Percentiles rank a stretch among this genome's conserved stretches.
Conservation (phyloP, 2,113 vertebrate species). For the Sinocyclocheilus anshuiensis region DNA sequence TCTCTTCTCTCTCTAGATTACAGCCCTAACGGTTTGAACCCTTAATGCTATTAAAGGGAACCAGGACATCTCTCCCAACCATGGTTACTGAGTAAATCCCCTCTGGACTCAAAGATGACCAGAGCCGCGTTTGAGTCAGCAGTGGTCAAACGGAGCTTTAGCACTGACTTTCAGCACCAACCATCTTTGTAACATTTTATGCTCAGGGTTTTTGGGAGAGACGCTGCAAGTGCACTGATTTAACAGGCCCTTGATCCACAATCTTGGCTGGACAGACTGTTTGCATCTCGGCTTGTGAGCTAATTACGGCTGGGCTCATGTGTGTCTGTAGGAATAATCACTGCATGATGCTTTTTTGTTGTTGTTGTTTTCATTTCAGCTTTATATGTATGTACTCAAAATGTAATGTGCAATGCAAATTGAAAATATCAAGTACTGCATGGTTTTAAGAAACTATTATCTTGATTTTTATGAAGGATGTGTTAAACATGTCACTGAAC, state of each 20-base stretch:
- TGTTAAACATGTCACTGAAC: too few relatives aligned
- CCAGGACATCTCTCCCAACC: conserved; percentile 65
- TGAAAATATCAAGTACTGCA: too few relatives aligned
- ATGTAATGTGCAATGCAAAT: neutral
- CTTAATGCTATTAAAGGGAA: conserved; percentile 76
- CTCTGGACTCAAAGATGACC: conserved; percentile 46
- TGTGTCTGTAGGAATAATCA: neutral
- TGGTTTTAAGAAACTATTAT: too few relatives aligned
- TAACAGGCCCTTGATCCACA: neutral
- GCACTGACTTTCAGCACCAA: neutral
- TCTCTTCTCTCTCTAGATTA: conserved; percentile 77
- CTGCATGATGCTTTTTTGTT: neutral
- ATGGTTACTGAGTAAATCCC: conserved; percentile 64
- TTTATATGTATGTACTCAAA: neutral
- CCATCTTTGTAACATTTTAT: conserved; percentile 9
- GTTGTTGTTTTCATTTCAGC: neutral
- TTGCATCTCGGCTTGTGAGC: neutral
- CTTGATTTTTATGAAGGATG: neutral
- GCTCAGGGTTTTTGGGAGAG: neutral
- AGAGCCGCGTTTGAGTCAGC: conserved; percentile 45
- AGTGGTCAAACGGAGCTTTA: conserved; percentile 24
- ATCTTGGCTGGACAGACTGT: neutral
- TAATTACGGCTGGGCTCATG: neutral
- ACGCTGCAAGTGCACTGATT: neutral
- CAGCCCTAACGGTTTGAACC: conserved; percentile 69